Percentiles rank a stretch among this genome's conserved stretches.
Conservation (phyloP, 64 coral and sea anemone genomes). For the Astreopora myriophthalma region DNA sequence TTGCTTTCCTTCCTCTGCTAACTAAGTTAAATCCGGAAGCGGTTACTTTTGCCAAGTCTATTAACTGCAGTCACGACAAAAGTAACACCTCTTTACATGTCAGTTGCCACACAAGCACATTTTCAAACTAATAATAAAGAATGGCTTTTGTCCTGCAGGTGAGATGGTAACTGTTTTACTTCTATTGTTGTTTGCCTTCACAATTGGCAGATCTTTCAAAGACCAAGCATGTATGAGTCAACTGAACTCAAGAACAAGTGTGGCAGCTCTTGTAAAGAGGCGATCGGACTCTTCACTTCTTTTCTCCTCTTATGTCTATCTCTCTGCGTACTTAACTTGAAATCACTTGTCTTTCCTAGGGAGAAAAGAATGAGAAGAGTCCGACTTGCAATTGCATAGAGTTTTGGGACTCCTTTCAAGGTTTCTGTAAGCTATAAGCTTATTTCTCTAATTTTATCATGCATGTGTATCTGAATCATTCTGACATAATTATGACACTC, state of each 20-base stretch:
- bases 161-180: background rate
- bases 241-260: slow-evolving; percentile 11
- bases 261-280: slow-evolving; percentile 47
- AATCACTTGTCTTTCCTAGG: slow-evolving; percentile 51
- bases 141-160: background rate
- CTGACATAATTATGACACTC: background rate
- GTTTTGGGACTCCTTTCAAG: slow-evolving; percentile 35
- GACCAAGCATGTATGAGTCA: background rate
- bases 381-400: slow-evolving; percentile 41
- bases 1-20: background rate
- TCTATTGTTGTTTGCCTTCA: background rate
- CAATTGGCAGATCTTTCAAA: slow-evolving; percentile 45
- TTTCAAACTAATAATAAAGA: background rate
- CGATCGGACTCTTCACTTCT: slow-evolving; percentile 50
- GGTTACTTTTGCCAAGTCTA: slow-evolving; percentile 42
- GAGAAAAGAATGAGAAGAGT: slow-evolving; percentile 53
- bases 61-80: background rate
- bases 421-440: slow-evolving; percentile 44
- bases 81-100: slow-evolving; percentile 39
- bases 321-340: slow-evolving; percentile 16
- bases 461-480: background rate
- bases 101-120: slow-evolving; percentile 1
- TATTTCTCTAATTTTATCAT: background rate
- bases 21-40: background rate
- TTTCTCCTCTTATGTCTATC: slow-evolving; percentile 31